Evolutionary conservation across 1,140 invertebrate species (phyloP).

Genomic region (Lamellibrachia luymesi): DNA sequence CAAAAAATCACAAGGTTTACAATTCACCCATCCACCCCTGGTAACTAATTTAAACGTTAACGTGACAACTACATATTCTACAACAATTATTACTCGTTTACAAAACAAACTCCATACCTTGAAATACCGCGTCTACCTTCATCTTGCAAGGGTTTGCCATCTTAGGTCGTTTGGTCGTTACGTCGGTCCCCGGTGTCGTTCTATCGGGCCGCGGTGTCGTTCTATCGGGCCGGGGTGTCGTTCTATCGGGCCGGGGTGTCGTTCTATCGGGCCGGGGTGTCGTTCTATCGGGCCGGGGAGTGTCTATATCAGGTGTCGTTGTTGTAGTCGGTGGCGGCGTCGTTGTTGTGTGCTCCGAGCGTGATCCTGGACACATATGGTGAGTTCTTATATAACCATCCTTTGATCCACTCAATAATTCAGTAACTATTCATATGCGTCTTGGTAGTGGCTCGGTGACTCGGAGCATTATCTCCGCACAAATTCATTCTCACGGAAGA

Average conservation of each 20-base stretch:
- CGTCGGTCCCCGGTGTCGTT: background rate
- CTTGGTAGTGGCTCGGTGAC: no score
- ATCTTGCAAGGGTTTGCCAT: background rate
- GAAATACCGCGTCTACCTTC: conserved; percentile 15
- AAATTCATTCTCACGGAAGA: no score
- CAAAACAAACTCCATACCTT: conserved; percentile 2
- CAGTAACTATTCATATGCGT: no score
- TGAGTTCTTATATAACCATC: no score
- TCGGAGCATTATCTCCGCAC: no score
- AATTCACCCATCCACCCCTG: no score
- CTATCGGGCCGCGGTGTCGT: background rate
- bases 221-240: background rate
- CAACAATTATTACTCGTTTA: background rate
- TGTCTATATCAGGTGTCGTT: background rate
- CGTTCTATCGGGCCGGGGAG: background rate
- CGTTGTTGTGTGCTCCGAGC: background rate
- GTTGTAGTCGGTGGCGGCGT: background rate
- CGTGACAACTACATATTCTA: no score
- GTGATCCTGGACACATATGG: background rate
- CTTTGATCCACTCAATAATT: no score
- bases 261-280: background rate
- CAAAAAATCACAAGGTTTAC: no score
- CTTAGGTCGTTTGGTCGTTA: background rate
- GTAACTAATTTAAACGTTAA: no score
- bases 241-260: background rate